Base-by-base conservation (phyloP, 1,140 invertebrate genomes). In the Zaprionus tsacasi region DNA sequence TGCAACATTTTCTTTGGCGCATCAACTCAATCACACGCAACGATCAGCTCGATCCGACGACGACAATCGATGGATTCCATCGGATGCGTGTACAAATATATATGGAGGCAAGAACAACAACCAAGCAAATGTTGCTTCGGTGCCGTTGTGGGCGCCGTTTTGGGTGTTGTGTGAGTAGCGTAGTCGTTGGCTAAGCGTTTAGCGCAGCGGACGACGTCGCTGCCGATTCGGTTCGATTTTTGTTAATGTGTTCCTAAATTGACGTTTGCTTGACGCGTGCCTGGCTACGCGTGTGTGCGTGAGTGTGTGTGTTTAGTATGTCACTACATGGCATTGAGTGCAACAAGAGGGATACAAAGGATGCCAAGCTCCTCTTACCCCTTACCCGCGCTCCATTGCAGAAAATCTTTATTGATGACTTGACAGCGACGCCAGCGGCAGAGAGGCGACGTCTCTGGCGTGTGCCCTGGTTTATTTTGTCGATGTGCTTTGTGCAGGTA, bases 401-500 rank as follows among this genome's bases (percentile, higher is more conserved):
- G 30, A 83, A 87, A 60, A 81, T 77, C 59, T 87, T 87, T 81
- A 87, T 91, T 75, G 81, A 91, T 76, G 80, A 91, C 68, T 80
- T 87, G 78, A 76, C 70, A 25, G 21, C 27, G 63, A 52, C 52
- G 50, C 17, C n/a, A 38, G 58, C 43, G 36, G 33, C 25, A 64
- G 30, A 67, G 40, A 64, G 59, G 30, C 76, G 69, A 36, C 75
- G 60, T 3, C 50, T 71, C 15, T 82, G 87, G 82, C 80, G 78
- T 56, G 80, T 91, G 75, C 88, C 88, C 78, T 91, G 82, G 87
- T 91, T 91, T 54, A 86, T 91, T 43, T 76, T 91, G 50, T 38
- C 72, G 73, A 91, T 91, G 78, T 74, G 80, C 58, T 66, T 81
- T 79, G 38, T 91, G 55, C 87, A 91, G 88, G 88, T 91, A 33